Evolutionary conservation across 2,888 invertebrate genomes (phyloP).

Genomic region (Thymelicus acteon): DNA sequence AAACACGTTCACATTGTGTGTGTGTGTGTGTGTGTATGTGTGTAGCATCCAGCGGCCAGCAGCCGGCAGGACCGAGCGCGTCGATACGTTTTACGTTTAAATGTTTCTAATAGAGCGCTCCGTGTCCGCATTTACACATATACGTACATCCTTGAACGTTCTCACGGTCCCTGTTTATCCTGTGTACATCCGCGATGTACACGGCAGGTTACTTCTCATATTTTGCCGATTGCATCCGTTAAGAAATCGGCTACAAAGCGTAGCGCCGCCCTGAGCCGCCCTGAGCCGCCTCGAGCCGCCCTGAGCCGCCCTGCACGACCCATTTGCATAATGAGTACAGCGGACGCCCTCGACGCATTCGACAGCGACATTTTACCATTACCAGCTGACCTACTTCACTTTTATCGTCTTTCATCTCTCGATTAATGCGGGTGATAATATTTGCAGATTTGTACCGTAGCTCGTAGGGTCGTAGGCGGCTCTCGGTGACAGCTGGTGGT

Average conservation of each 20-base stretch:
- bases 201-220: not conserved
- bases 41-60: too few relatives aligned
- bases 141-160: conserved; percentile 29
- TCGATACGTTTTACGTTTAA: conserved; percentile 13
- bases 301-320: conserved; percentile 53
- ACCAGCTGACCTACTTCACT: conserved; percentile 62
- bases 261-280: conserved; percentile 25
- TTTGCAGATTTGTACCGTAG: conserved; percentile 29
- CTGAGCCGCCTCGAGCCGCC: conserved; percentile 40
- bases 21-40: conserved; percentile 13
- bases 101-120: conserved; percentile 16
- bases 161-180: conserved; percentile 19
- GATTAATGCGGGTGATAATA: conserved; percentile 45
- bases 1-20: conserved; percentile 25
- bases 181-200: conserved; percentile 7
- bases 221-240: not conserved
- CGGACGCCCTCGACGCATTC: conserved; percentile 48
- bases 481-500: not conserved
- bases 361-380: conserved; percentile 44
- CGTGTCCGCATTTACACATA: conserved; percentile 18
- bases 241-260: conserved; percentile 20
- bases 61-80: not conserved
- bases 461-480: not conserved
- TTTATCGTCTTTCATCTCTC: conserved; percentile 51
- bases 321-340: conserved; percentile 72